phyloP scores from a whole-genome alignment of 2,113 vertebrate genomes.

The Boulengeromyrus knoepffleri region DNA sequence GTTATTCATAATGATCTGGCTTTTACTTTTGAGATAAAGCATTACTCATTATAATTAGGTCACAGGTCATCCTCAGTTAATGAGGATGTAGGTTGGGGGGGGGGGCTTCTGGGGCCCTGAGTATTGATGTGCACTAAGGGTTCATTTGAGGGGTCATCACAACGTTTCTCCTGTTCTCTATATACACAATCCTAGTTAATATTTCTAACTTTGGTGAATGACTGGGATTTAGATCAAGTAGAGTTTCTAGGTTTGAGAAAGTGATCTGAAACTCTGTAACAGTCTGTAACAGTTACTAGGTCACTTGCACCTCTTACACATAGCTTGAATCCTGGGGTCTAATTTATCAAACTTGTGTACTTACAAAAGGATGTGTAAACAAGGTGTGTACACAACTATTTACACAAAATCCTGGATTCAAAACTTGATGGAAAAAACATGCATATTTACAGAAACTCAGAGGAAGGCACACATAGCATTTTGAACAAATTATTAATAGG shows the following conservation, averaged over 20 bases:
- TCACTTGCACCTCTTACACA: background rate
- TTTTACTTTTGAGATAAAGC: background rate
- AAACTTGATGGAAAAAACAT: background rate
- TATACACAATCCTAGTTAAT: background rate
- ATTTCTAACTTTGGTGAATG: background rate
- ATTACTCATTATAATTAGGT: background rate
- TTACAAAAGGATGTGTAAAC: background rate
- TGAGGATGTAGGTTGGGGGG: background rate
- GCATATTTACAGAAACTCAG: background rate
- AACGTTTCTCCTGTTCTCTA: background rate
- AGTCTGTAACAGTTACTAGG: background rate
- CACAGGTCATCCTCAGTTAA: background rate
- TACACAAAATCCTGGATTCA: background rate
- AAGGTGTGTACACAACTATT: background rate
- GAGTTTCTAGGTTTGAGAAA: background rate
- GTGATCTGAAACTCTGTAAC: background rate
- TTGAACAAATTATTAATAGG: background rate
- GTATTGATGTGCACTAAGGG: background rate
- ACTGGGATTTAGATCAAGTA: background rate
- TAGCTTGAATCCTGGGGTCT: background rate
- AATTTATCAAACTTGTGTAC: background rate
- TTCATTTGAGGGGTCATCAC: background rate
- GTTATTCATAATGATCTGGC: background rate
- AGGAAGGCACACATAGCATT: background rate
- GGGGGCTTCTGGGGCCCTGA: background rate